These are phyloP conservation scores for Temnothorax longispinosus DNA, from an alignment of 1,140 invertebrate genomes.

Conservation along the genomic window DNA sequence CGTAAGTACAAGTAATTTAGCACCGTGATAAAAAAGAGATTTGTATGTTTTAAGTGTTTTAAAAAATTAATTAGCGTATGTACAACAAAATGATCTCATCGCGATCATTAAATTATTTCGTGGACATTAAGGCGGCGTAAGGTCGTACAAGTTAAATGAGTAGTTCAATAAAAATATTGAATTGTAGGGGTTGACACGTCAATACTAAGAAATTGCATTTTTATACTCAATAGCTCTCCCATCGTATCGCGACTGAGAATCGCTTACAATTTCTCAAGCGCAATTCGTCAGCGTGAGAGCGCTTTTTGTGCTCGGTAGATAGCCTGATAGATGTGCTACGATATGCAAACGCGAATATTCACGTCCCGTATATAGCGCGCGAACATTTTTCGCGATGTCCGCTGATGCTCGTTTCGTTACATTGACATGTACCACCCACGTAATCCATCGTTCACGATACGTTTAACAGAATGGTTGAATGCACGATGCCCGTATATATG, in stretches of 20 bases:
- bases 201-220: constrained; percentile 13
- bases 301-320: constrained; percentile 49
- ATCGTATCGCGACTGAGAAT: constrained; percentile 30
- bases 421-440: constrained; percentile 51
- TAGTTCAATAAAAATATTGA: background rate
- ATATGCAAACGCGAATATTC: constrained; percentile 61
- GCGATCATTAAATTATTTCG: background rate
- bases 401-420: constrained; percentile 53
- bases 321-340: constrained; percentile 64
- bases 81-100: background rate
- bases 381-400: constrained; percentile 32
- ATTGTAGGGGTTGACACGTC: background rate
- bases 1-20: background rate
- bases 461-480: constrained; percentile 40
- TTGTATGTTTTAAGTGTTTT: background rate
- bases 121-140: background rate
- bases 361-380: constrained; percentile 53
- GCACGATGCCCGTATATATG: constrained; percentile 5
- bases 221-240: constrained; percentile 8
- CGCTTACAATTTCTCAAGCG: constrained; percentile 52
- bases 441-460: constrained; percentile 57
- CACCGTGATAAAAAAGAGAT: background rate
- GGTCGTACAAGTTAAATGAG: background rate
- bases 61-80: background rate
- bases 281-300: constrained; percentile 55